Conservation (phyloP, 2,113 vertebrate genomes). For the Gavialis gangeticus region DNA sequence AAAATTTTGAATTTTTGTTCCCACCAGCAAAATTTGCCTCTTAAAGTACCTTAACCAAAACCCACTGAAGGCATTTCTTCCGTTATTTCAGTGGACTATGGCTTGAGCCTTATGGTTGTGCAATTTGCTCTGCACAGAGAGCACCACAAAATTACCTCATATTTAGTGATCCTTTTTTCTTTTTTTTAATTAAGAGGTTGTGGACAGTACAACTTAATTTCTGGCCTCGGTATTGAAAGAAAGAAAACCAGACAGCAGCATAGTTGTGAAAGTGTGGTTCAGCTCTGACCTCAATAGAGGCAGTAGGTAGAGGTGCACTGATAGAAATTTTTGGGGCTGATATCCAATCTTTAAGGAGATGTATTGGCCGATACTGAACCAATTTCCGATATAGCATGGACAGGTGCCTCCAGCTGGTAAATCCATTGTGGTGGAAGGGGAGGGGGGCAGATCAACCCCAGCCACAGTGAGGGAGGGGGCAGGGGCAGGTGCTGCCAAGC, state of each 20-base stretch:
- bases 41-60: neutral
- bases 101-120: neutral
- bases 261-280: neutral
- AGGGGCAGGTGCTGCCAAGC: no score
- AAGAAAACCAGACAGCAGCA: neutral
- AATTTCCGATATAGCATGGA: no score
- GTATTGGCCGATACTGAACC: no score
- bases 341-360: no score
- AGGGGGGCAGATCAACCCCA: no score
- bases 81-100: neutral
- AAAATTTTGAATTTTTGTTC: neutral
- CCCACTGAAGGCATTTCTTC: neutral
- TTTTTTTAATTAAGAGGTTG: neutral
- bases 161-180: conserved; percentile 24
- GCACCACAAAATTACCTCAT: neutral
- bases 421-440: no score
- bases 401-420: no score
- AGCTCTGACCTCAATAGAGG: neutral
- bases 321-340: no score
- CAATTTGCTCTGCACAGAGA: neutral
- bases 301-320: neutral
- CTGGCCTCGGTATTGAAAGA: conserved; percentile 7
- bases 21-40: neutral
- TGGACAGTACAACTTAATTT: conserved; percentile 28
- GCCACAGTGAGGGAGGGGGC: no score